Percentiles rank a stretch among this genome's conserved stretches.
Conservation (phyloP, 2,797 vertebrate genomes). For the Carduelis carduelis region DNA sequence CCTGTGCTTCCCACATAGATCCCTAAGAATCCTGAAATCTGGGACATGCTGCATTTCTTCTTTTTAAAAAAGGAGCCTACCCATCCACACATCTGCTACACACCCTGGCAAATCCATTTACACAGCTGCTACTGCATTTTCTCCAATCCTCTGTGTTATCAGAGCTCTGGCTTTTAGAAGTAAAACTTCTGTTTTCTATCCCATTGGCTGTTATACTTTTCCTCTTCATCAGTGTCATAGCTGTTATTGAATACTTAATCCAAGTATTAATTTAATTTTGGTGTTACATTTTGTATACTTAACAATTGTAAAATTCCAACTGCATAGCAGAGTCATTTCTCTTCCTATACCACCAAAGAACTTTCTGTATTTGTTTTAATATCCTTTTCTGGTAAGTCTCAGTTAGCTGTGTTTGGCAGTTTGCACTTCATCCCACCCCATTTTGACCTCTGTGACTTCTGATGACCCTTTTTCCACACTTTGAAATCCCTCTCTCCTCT, state of each 20-base stretch:
- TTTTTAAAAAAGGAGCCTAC: background rate
- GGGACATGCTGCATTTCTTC: background rate
- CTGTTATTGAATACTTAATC: background rate
- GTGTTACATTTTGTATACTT: background rate
- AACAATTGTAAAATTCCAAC: background rate
- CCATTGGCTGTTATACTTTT: background rate
- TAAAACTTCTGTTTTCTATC: background rate
- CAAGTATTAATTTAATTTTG: background rate
- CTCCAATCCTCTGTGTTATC: background rate
- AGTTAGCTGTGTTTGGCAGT: background rate
- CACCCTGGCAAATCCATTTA: background rate
- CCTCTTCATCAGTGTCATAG: background rate
- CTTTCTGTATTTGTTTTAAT: background rate
- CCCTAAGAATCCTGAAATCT: background rate
- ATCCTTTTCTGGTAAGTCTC: background rate
- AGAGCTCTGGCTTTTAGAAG: background rate
- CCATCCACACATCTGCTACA: background rate
- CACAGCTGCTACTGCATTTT: background rate
- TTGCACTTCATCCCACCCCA: background rate
- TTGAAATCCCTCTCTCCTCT: background rate
- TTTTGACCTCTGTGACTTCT: background rate
- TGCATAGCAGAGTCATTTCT: background rate
- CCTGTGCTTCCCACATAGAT: background rate
- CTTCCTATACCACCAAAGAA: background rate
- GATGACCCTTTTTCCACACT: background rate